Percentiles rank a stretch among this genome's conserved stretches.
phyloP scores from a whole-genome alignment of 2,113 vertebrate genomes.

The Strigops habroptila region DNA sequence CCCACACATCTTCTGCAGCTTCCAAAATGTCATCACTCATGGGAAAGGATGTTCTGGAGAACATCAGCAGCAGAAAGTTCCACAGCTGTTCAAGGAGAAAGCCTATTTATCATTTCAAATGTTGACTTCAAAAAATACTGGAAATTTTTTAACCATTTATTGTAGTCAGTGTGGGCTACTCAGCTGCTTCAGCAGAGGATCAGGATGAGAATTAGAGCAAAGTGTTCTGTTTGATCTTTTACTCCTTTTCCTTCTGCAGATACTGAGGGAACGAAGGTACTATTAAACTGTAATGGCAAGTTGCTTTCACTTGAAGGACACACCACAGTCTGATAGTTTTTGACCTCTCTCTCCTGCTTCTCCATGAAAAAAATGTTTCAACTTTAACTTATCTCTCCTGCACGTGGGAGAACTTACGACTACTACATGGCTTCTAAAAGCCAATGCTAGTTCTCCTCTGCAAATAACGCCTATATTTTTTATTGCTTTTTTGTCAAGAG shows the following conservation, averaged over 20 bases:
- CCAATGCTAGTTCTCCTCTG: not conserved
- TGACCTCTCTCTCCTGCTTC: not conserved
- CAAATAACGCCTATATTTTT: not conserved
- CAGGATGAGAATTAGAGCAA: not conserved
- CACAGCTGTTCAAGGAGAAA: conserved; percentile 24
- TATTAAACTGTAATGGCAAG: not conserved
- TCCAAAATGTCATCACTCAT: conserved; percentile 13
- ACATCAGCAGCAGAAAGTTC: not conserved
- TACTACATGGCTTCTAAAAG: not conserved
- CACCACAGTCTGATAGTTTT: not conserved
- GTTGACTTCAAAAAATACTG: conserved; percentile 24
- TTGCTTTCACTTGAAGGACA: not conserved
- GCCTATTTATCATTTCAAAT: not conserved
- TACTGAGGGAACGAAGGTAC: not conserved
- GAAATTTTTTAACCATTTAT: not conserved
- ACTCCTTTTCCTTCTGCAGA: not conserved
- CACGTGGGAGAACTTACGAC: not conserved
- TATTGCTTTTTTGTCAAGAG: not conserved
- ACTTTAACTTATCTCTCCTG: not conserved
- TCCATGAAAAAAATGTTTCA: not conserved
- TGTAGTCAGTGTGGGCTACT: not conserved
- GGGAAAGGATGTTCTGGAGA: conserved; percentile 26
- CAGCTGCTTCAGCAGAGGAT: not conserved
- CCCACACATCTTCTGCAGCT: not conserved
- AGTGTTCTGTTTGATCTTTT: not conserved